Evolutionary conservation across 2,113 vertebrate species (phyloP).

Genomic region (Ceratotherium simum): DNA sequence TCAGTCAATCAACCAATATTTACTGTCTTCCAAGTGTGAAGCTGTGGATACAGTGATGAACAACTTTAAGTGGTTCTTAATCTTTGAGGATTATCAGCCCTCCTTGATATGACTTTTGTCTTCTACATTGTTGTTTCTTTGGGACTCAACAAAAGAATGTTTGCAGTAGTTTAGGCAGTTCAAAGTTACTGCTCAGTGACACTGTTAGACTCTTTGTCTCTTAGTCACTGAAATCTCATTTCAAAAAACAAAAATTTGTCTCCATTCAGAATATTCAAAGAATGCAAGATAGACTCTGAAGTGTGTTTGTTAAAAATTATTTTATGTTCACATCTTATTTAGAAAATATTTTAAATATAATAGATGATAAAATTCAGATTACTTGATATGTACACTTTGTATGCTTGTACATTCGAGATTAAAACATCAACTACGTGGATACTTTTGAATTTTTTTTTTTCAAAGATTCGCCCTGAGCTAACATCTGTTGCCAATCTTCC

Average conservation of each 20-base stretch:
- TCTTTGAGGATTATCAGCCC: neutral
- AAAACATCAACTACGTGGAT: neutral
- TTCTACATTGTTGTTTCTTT: neutral
- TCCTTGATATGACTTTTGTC: neutral
- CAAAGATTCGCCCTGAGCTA: too few species aligned
- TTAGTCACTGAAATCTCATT: neutral
- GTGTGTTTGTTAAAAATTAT: conserved; percentile 16
- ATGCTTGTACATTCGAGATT: neutral
- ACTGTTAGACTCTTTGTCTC: neutral
- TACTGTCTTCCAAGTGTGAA: neutral
- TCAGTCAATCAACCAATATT: neutral
- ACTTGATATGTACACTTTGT: neutral
- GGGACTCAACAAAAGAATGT: neutral
- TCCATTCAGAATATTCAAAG: neutral
- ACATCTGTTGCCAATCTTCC: too few species aligned
- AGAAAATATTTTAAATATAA: conserved; percentile 23
- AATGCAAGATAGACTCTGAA: neutral
- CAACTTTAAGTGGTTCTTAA: neutral
- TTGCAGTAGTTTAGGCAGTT: neutral
- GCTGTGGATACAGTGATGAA: neutral
- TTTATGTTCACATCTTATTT: neutral
- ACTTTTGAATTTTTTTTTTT: neutral
- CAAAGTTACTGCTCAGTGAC: neutral
- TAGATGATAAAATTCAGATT: conserved; percentile 10
- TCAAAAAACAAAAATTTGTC: neutral